A percentile compares a stretch with the other conserved stretches of the same genome.
phyloP scores from a whole-genome alignment of 2,113 vertebrate species.

The Piprites chloris region DNA sequence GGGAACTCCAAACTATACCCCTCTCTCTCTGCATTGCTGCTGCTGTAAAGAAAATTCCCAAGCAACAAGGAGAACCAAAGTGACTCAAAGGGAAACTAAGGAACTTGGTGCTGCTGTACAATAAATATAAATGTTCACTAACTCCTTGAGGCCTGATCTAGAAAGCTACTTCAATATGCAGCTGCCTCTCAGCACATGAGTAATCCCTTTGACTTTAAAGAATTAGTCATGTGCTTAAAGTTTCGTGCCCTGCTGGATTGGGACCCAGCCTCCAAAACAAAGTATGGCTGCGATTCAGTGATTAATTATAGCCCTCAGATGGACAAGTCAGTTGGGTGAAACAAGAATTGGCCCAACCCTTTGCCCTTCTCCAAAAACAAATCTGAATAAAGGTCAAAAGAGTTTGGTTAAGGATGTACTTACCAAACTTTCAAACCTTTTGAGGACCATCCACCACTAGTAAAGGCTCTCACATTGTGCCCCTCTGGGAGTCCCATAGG shows the following conservation, averaged over 20 bases:
- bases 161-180: background rate
- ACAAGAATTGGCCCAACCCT: slow-evolving; percentile 54
- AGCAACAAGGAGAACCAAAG: background rate
- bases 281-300: slow-evolving; percentile 46
- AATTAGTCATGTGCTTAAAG: slow-evolving; percentile 21
- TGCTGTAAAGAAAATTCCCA: background rate
- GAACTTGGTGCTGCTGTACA: background rate
- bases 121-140: background rate
- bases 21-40: accelerated
- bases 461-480: background rate
- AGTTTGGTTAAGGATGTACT: slow-evolving; percentile 62
- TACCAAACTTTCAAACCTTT: slow-evolving; percentile 55
- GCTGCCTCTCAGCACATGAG: slow-evolving; percentile 18
- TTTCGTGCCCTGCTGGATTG: slow-evolving; percentile 3
- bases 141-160: background rate
- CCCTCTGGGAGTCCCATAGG: background rate
- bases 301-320: slow-evolving; percentile 33
- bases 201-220: slow-evolving; percentile 48
- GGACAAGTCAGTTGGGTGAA: slow-evolving; percentile 48
- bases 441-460: slow-evolving; percentile 25
- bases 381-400: slow-evolving; percentile 66
- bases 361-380: slow-evolving; percentile 53
- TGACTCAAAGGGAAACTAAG: background rate
- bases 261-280: slow-evolving; percentile 13
- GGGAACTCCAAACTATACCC: background rate